Evolutionary conservation across 2,797 vertebrate genomes (phyloP), one percentile per base, ranked within the genome.

Genomic region (Botia kubotai): DNA sequence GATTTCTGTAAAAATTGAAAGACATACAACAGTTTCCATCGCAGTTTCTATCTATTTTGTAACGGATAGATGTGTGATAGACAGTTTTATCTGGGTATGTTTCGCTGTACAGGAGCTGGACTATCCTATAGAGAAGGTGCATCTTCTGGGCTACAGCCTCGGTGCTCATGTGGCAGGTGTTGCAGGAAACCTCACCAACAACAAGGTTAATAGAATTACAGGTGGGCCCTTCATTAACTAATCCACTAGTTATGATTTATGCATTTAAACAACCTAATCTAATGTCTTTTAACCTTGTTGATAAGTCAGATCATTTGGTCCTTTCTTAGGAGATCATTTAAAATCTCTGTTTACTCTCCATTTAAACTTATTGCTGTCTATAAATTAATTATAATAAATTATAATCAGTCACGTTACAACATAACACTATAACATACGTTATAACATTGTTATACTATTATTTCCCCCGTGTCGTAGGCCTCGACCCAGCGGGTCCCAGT

Each of bases 121-220:
- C 78, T 96, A 95, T 80, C 94, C 95, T 16, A 79, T 95, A 71
- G 91, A 95, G 71, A 95, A 93, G 0, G 87, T 96, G 16, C 95
- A 97, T 80, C 88, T 96, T 77, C 87, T 97, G 84, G 96, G 95
- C 0, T 97, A 96, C 77, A 96, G 95, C 76, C 93, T 97, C 6
- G 95, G 96, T 65, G 96, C 96, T 36, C 96, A 96, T 2, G 95
- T 92, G 73, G 96, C 96, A 19, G 96, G 96, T 0, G 77, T 96
- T 68, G 95, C 95, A 80, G 96, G 96, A 58, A 95, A 93, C 75
- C 92, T 95, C 78, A 93, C 93, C n/a, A 94, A 92, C 72, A 94
- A 93, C 81, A 96, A 95, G 71, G 91, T 97, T 68, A 94, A 94
- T 87, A 93, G 96, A 88, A 97, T 97, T 84, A 96, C 95, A 60